These are phyloP conservation scores for Cynocephalus volans DNA, from an alignment of 2,113 vertebrate genomes.

Conservation along the genomic window DNA sequence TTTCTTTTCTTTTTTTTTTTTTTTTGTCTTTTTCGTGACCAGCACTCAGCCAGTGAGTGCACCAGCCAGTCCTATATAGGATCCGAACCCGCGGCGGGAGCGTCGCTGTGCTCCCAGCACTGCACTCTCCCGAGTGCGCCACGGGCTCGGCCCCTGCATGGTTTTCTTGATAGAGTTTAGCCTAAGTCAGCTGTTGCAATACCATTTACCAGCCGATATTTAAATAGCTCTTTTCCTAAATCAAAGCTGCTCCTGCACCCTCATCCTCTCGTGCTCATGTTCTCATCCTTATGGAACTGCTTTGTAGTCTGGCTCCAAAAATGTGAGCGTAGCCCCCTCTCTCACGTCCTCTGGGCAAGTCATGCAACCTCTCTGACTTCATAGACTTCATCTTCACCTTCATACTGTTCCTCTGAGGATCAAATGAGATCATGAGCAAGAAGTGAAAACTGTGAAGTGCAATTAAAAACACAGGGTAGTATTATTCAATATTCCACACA, in stretches of 20 bases:
- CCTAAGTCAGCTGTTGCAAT: background rate
- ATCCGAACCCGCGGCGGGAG: too few relatives aligned
- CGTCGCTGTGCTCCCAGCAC: too few relatives aligned
- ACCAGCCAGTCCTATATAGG: too few relatives aligned
- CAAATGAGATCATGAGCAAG: background rate
- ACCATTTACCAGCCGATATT: background rate
- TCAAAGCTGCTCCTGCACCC: too few relatives aligned
- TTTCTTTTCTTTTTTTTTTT: too few relatives aligned
- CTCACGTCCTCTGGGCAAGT: background rate
- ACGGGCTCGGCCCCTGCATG: too few relatives aligned
- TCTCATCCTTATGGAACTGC: background rate
- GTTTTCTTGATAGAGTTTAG: background rate
- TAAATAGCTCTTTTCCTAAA: background rate
- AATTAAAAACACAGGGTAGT: background rate
- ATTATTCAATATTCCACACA: background rate
- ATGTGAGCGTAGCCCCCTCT: background rate
- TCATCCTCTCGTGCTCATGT: background rate
- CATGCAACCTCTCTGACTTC: background rate
- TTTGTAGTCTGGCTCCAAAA: background rate
- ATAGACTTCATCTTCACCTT: background rate
- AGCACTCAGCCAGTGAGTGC: too few relatives aligned
- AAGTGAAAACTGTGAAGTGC: background rate
- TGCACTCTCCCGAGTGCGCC: too few relatives aligned
- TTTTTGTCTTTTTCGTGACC: too few relatives aligned
- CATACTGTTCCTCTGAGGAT: background rate